Conservation (phyloP, 2,888 invertebrate genomes). For the Metopia argyrocephala region DNA sequence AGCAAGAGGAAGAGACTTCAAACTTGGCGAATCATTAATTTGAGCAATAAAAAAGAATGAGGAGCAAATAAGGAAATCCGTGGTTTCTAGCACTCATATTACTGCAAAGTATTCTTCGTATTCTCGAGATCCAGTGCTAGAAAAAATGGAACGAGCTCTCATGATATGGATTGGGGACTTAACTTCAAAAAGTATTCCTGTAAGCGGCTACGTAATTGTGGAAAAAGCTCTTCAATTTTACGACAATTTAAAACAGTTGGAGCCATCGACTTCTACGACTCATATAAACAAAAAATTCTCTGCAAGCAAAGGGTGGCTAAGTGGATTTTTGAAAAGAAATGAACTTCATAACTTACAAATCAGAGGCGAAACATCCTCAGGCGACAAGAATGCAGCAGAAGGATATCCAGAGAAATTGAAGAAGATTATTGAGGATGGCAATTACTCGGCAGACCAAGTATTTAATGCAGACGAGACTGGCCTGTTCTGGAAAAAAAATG, state of each 20-base stretch:
- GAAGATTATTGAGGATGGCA: no score
- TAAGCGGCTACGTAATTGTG: background rate
- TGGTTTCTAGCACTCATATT: background rate
- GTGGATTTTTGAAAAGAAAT: slow-evolving; percentile 10
- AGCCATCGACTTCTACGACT: background rate
- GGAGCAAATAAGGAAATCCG: background rate
- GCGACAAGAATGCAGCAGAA: background rate
- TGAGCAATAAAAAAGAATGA: background rate
- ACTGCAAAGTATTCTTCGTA: background rate
- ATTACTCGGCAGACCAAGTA: no score
- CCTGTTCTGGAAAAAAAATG: no score
- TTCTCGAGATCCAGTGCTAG: slow-evolving; percentile 2
- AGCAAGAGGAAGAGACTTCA: background rate
- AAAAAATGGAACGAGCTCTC: slow-evolving; percentile 18
- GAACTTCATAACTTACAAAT: background rate
- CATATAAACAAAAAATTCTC: background rate
- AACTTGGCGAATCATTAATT: background rate
- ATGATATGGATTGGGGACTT: background rate
- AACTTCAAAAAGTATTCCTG: background rate
- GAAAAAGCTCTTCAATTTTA: background rate
- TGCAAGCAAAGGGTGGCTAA: slow-evolving; percentile 13
- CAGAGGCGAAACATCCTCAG: background rate
- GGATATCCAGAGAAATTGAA: no score
- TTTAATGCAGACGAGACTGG: no score
- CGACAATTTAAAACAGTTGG: no score